Evolutionary conservation across 2,113 vertebrate genomes (phyloP), one percentile per base, ranked within the genome.

Genomic region (Sander lucioperca): DNA sequence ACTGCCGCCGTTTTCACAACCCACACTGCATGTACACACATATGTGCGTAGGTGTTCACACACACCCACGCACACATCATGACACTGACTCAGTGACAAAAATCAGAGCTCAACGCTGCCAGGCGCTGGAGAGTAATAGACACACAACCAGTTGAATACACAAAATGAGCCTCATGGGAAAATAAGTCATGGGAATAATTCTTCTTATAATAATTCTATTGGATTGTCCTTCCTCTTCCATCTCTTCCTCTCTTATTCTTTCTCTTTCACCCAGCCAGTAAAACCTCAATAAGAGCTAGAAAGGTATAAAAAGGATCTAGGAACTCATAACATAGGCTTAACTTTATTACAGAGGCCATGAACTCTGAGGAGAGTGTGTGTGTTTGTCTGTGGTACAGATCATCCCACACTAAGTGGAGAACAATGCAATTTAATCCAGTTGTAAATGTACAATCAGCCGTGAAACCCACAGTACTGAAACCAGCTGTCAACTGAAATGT

Each of bases 291-390:
- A 83, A 30, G 67, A 74, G 48, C 47, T 18, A 3, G 43, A 47
- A 65, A 61, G 74, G 64, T 89, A 85, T 83, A 89, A 86, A 86
- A 43, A 79, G 77, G 80, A 82, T 88, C 70, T 68, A 15, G 36
- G 62, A 86, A 63, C 69, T 90, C 75, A 90, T 86, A 90, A 88
- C 74, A 78, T 21, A 30, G 59, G 79, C 73, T 84, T 87, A 69
- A 68, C 67, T 71, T 86, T 77, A 84, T 88, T 80, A 83, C 56
- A 56, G 39, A 80, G 67, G 16, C 66, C 64, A 9, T 56, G 65
- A 77, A 71, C 59, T 79, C 25, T 36, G 63, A 74, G 30, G 62
- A 69, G 43, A 25, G 70, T 23, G 71, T 36, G 56, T 68, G 16
- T 56, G 50, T 59, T 23, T 48, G 69, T 59, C 30, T 23, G 18